Evolutionary conservation across 1,140 invertebrate species (phyloP).

Genomic region (Atta texana): DNA sequence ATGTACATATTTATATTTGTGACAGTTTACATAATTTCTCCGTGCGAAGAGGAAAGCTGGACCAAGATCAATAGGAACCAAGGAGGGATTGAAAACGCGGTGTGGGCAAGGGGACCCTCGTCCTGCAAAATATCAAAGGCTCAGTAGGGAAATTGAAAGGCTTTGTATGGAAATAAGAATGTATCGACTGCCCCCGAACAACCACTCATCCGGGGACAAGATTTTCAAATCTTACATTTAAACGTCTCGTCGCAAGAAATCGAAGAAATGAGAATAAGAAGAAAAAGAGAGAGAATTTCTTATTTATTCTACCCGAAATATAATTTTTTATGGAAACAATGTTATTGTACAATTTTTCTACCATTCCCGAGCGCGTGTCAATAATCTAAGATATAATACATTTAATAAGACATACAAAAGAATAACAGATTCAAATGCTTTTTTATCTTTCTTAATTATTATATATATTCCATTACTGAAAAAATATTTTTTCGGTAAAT

Average conservation of each 20-base stretch:
- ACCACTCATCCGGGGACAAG: slow-evolving; percentile 66
- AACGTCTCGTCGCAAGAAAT: slow-evolving; percentile 46
- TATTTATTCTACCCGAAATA: slow-evolving; percentile 10
- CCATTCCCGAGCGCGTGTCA: neutral
- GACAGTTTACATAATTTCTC: slow-evolving; percentile 62
- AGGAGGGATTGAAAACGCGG: slow-evolving; percentile 47
- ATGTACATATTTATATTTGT: slow-evolving; percentile 16
- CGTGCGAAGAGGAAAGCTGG: slow-evolving; percentile 40
- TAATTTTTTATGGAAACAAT: slow-evolving; percentile 29
- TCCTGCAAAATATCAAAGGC: slow-evolving; percentile 80
- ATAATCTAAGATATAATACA: neutral
- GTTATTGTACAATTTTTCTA: neutral
- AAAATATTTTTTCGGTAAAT: neutral
- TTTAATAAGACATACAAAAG: neutral
- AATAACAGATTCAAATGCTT: neutral
- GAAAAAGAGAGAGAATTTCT: neutral
- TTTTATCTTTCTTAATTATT: neutral
- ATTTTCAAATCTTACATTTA: slow-evolving; percentile 70
- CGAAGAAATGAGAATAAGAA: neutral
- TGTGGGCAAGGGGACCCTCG: slow-evolving; percentile 65
- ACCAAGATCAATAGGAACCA: slow-evolving; percentile 33
- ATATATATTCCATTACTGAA: neutral
- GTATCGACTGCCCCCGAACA: slow-evolving; percentile 76
- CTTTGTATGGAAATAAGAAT: slow-evolving; percentile 82
- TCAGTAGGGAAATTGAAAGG: slow-evolving; percentile 81